Base-by-base conservation (phyloP, 1,140 invertebrate species). In the Oreohelix idahoensis region DNA sequence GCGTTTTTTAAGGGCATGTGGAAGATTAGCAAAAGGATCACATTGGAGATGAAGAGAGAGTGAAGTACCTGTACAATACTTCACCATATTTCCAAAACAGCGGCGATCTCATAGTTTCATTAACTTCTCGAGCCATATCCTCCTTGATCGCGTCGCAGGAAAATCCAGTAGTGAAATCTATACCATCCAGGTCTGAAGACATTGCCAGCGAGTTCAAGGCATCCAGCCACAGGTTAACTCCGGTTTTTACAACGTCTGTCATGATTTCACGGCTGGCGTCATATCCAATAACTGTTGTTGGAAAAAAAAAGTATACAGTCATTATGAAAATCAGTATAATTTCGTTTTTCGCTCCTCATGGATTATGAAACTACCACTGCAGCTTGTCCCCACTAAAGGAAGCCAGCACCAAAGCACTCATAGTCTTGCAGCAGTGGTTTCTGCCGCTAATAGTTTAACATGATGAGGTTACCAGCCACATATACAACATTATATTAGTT, bases 1-100 rank as follows among this genome's bases (percentile, higher is more conserved):
- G n/a, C n/a, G n/a, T n/a, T n/a, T n/a, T n/a, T n/a, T n/a, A n/a
- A n/a, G n/a, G n/a, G n/a, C n/a, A n/a, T n/a, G n/a, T n/a, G n/a
- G n/a, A n/a, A n/a, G n/a, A n/a, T n/a, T n/a, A n/a, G n/a, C n/a
- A n/a, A n/a, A n/a, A n/a, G n/a, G n/a, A n/a, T n/a, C n/a, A n/a
- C n/a, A n/a, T n/a, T n/a, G n/a, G n/a, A n/a, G n/a, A n/a, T n/a
- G n/a, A n/a, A n/a, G n/a, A n/a, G n/a, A n/a, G n/a, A n/a, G n/a
- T n/a, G n/a, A n/a, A n/a, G n/a, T n/a, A 85, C 84, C 81, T 69
- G 69, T 66, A 85, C 39, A 85, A 23, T 38, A 36, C 4, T 35
- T 85, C 26, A 0, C 84, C 84, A 23, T 82, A 69, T 8, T 71
- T 39, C 84, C 84, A 85, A 13, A 45, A 74, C 49, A 74, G 32